Base-by-base conservation (phyloP, 2,113 vertebrate species). In the Dicentrarchus labrax region DNA sequence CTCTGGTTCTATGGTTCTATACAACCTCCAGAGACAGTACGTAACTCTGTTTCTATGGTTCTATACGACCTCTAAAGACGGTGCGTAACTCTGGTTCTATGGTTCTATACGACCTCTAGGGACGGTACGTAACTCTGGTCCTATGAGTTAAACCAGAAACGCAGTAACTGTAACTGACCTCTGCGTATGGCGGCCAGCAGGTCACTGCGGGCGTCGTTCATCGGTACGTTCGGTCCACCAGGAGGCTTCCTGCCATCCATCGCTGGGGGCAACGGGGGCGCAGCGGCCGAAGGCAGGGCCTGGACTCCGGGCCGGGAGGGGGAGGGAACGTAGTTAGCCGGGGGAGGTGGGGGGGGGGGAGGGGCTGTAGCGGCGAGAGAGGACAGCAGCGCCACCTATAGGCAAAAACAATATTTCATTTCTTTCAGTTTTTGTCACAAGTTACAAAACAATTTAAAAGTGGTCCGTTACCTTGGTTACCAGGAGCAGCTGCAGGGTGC, bases 191-290 rank as follows among this genome's bases (percentile, higher is more conserved):
- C 96, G 0, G 96, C 96, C 61, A 97, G 94, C 53, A 97, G 93
- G 88, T 97, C 97, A 21, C 96, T 97, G 56, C 96, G 95, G 48
- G 96, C 96, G 0, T 97, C 96, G 41, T 95, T 97, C 89, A 96
- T 95, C 17, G 96, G 96, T 48, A 96, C 88, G 45, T 94, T 91
- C 0, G 94, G 91, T 13, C 41, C 76, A 87, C 86, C 80, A 50
- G 91, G 0, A 79, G 74, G 90, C 89, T 97, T 97, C 67, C 96
- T 94, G 15, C 67, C 13, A 0, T 86, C 90, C 0, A 17, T 68
- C 53, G 5, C 87, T 66, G 83, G 30, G 92, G 89, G 43, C 91
- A 0, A 90, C 79, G 85, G 89, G 0, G 95, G 89, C 6, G 93
- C 0, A n/a, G 92, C 0, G n/a, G 93, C 10, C 51, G 88, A 10